phyloP scores from a whole-genome alignment of 2,113 vertebrate species.

The Myodes glareolus region DNA sequence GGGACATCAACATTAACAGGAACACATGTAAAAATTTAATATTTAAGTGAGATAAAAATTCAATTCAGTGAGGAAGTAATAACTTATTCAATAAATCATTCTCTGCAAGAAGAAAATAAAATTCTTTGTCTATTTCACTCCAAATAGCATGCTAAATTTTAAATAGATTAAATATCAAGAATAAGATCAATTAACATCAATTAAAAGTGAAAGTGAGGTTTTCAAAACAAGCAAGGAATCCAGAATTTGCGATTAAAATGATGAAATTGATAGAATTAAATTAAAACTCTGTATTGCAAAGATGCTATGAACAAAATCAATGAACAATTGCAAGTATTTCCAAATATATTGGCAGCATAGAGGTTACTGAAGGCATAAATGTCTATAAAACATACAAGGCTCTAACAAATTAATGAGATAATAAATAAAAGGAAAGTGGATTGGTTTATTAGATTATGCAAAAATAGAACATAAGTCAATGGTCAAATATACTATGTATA shows the following conservation, averaged over 20 bases:
- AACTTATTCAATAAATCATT: conserved; percentile 9
- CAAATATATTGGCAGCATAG: neutral
- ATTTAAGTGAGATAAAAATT: neutral
- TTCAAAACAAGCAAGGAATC: neutral
- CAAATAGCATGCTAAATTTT: neutral
- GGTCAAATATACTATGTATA: neutral
- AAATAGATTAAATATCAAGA: neutral
- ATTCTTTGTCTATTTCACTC: neutral
- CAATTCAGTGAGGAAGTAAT: neutral
- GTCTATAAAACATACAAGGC: neutral
- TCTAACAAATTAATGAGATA: neutral
- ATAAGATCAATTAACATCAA: neutral
- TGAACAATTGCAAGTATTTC: neutral
- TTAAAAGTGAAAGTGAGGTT: neutral
- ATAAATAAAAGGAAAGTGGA: neutral
- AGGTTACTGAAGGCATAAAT: neutral
- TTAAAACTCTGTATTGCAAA: neutral
- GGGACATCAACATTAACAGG: neutral
- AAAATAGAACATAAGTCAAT: neutral
- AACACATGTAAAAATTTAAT: neutral
- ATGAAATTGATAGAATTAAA: neutral
- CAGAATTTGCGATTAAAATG: neutral
- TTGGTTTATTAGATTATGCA: neutral
- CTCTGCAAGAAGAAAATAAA: neutral
- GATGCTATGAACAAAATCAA: neutral